Evolutionary conservation across 2,888 invertebrate species (phyloP).

Genomic region (Nomada hirtipes): DNA sequence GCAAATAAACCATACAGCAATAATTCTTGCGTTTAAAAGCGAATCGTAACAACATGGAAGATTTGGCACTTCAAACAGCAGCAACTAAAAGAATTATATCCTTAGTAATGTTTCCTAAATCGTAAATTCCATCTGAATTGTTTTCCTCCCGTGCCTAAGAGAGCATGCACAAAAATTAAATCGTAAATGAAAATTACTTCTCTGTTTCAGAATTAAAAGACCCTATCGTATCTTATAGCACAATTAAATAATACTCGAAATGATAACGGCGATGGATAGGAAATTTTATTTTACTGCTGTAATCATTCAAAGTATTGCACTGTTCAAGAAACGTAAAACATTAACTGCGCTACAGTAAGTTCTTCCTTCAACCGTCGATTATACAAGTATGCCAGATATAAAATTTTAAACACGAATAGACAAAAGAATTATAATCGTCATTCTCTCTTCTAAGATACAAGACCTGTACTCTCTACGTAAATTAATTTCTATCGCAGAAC

Average conservation of each 20-base stretch:
- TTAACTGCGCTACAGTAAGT: neutral
- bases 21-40: conserved; percentile 17
- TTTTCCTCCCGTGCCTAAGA: neutral
- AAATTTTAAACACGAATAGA: neutral
- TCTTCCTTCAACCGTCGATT: neutral
- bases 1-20: conserved; percentile 6
- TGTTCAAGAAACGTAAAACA: neutral
- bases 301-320: neutral
- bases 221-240: no score
- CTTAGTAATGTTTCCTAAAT: neutral
- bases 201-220: neutral
- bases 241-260: neutral
- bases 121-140: conserved; percentile 4
- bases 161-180: neutral
- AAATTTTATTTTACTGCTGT: neutral
- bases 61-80: neutral
- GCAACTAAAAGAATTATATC: conserved; percentile 16
- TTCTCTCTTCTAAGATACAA: neutral
- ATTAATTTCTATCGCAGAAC: neutral
- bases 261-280: neutral
- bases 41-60: neutral
- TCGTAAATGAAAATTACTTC: conserved; percentile 7
- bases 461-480: neutral
- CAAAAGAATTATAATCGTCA: neutral
- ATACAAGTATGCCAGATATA: neutral